phyloP scores from a whole-genome alignment of 2,888 invertebrate genomes.

The Ctenicera cuprea region DNA sequence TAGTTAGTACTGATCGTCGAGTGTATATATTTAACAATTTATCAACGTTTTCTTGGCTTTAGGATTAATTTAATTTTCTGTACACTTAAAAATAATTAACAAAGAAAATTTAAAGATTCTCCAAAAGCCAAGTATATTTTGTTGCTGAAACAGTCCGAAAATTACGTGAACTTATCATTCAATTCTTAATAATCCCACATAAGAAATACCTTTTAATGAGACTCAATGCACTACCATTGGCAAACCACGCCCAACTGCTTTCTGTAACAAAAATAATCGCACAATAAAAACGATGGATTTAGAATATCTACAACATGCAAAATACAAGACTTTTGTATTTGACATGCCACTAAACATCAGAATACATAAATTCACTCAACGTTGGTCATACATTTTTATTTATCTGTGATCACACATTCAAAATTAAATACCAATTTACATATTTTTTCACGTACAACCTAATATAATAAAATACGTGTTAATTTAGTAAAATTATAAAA shows the following conservation, averaged over 20 bases:
- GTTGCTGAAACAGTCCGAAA: neutral
- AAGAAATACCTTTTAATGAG: slow-evolving; percentile 59
- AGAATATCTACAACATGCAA: slow-evolving; percentile 36
- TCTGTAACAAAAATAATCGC: slow-evolving; percentile 60
- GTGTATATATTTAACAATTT: neutral
- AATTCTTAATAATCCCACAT: slow-evolving; percentile 43
- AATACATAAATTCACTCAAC: slow-evolving; percentile 38
- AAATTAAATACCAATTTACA: slow-evolving; percentile 38
- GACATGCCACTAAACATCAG: slow-evolving; percentile 35
- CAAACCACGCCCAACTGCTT: slow-evolving; percentile 55
- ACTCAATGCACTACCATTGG: slow-evolving; percentile 54
- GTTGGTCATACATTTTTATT: slow-evolving; percentile 39
- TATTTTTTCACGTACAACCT: slow-evolving; percentile 13
- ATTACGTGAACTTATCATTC: slow-evolving; percentile 6
- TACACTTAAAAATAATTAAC: too few species aligned
- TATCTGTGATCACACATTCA: slow-evolving; percentile 41
- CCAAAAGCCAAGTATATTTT: slow-evolving; percentile 23
- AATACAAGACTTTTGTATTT: slow-evolving; percentile 55
- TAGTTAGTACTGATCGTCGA: slow-evolving; percentile 28
- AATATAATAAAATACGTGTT: slow-evolving; percentile 15
- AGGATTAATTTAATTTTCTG: neutral
- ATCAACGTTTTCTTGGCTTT: slow-evolving; percentile 9
- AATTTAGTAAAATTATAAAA: slow-evolving; percentile 37
- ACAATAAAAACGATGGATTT: slow-evolving; percentile 46
- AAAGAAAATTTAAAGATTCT: too few species aligned